Evolutionary conservation across 2,797 vertebrate genomes (phyloP), one percentile per base, ranked within the genome.

Genomic region (Falco peregrinus): DNA sequence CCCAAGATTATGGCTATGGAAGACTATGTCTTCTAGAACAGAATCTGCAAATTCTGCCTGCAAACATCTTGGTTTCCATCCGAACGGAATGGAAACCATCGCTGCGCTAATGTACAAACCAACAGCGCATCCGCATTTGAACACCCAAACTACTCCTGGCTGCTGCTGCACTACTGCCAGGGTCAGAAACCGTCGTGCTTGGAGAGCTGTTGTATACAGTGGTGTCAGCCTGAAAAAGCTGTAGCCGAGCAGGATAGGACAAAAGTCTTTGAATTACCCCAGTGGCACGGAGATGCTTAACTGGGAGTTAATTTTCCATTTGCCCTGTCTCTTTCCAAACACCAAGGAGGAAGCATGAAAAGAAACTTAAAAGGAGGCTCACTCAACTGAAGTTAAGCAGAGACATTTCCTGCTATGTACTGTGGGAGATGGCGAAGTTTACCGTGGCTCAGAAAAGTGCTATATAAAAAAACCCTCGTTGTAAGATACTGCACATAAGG

Each of bases 401-500:
- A 86, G n/a, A 54, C 51, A 53, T 47, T 10, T 80, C 14, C 18
- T 21, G 13, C 12, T 50, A 10, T 0, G 0, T 43, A 11, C 4
- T 18, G 11, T 18, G 22, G 19, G 15, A 8, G 22, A 84, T 4
- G 11, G 20, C 43, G 14, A 81, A 56, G 53, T 33, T 41, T 37
- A 14, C 6, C 28, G 33, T 0, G 3, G 63, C 19, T 48, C 2
- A 21, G 57, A 54, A 24, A 76, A 26, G 8, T 3, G 14, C 13
- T 25, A 12, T 8, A 17, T 35, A 1, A 24, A 56, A 51, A 37
- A 50, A 10, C 37, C 37, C 2, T 11, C 10, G 5, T 57, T 20
- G 4, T 39, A 33, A 70, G 6, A 10, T 74, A 20, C 6, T 37
- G 20, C 0, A 2, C 2, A 0, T 11, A 33, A 26, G 24, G 26